A percentile compares a stretch with the other conserved stretches of the same genome.
Conservation (phyloP, 2,888 invertebrate species). For the Yponomeuta plumbellus region DNA sequence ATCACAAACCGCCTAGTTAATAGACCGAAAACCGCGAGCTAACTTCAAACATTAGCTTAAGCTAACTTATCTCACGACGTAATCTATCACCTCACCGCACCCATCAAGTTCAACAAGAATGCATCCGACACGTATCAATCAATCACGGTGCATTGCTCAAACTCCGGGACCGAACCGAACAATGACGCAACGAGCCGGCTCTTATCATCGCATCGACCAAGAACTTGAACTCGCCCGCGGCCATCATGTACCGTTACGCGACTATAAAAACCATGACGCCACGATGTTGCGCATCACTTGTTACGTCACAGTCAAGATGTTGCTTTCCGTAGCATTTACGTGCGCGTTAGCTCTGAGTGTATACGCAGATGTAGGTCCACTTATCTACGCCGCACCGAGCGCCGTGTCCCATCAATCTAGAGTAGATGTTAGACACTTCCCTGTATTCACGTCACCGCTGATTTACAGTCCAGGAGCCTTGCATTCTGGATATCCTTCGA, state of each 20-base stretch:
- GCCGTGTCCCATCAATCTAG: constrained; percentile 76
- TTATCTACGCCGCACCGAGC: constrained; percentile 67
- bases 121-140: constrained; percentile 5
- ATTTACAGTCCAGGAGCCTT: constrained; percentile 45
- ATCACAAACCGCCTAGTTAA: too few species aligned
- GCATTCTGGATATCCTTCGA: constrained; percentile 32
- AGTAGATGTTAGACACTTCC: constrained; percentile 61
- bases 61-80: neutral
- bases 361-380: constrained; percentile 42
- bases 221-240: constrained; percentile 59
- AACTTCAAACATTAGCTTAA: neutral
- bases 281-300: constrained; percentile 35
- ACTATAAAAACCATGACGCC: constrained; percentile 55
- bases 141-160: constrained; percentile 13
- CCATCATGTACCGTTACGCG: constrained; percentile 57
- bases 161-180: constrained; percentile 17
- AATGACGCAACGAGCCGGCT: constrained; percentile 55
- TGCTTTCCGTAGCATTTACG: constrained; percentile 25
- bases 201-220: constrained; percentile 43
- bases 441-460: constrained; percentile 42
- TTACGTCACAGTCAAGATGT: constrained; percentile 19
- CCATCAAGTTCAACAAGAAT: neutral
- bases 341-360: constrained; percentile 33
- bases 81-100: neutral
- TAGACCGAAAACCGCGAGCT: too few species aligned